Conservation (phyloP, 2,797 vertebrate species). For the Cossypha polioptera region DNA sequence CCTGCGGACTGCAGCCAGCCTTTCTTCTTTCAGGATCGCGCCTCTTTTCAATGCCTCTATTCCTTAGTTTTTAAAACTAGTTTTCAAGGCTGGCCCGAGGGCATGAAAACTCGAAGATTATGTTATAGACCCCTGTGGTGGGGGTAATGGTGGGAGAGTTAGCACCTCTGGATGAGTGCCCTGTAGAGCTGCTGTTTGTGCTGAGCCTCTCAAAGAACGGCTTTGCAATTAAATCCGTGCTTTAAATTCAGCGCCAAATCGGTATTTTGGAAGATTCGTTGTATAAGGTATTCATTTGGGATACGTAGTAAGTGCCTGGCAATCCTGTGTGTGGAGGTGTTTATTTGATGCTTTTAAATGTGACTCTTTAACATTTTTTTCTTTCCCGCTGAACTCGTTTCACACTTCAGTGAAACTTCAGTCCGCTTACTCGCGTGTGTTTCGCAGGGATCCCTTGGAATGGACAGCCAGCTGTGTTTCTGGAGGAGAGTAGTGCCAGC, state of each 20-base stretch:
- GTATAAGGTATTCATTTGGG: neutral
- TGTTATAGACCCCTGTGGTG: slow-evolving; percentile 60
- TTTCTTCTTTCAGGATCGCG: slow-evolving; percentile 32
- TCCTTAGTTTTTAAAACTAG: neutral
- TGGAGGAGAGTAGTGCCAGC: slow-evolving; percentile 72
- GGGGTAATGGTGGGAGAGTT: slow-evolving; percentile 55
- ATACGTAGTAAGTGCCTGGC: neutral
- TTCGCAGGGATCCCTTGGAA: slow-evolving; percentile 75
- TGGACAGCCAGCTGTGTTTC: slow-evolving; percentile 78
- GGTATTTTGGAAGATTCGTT: neutral
- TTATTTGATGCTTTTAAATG: neutral
- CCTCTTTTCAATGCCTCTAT: slow-evolving; percentile 19
- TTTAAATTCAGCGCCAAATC: slow-evolving; percentile 5
- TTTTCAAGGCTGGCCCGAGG: slow-evolving; percentile 44
- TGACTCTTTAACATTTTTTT: neutral
- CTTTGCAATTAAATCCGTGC: neutral
- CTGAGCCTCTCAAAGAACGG: neutral
- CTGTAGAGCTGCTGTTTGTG: neutral
- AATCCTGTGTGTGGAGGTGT: neutral
- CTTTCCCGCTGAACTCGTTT: neutral
- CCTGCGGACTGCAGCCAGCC: slow-evolving; percentile 17
- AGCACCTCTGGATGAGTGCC: slow-evolving; percentile 40
- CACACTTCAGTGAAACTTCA: neutral
- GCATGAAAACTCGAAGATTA: slow-evolving; percentile 28
- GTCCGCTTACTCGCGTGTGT: neutral